These are phyloP conservation scores for Tyria jacobaeae DNA, from an alignment of 2,888 invertebrate genomes.

Conservation along the genomic window DNA sequence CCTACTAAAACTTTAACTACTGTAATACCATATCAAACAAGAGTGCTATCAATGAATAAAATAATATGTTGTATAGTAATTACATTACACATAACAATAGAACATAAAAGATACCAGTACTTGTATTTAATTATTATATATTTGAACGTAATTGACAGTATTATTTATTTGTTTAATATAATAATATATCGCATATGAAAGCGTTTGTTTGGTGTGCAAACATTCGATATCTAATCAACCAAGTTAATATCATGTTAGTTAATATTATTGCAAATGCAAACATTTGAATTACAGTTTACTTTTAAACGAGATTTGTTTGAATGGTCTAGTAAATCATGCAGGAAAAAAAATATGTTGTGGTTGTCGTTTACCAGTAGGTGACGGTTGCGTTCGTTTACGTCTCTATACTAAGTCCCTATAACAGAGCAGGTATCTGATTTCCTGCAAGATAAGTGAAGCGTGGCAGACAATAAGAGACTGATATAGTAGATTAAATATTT, in stretches of 20 bases:
- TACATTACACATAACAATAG: conserved; percentile 9
- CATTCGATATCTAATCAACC: conserved; percentile 12
- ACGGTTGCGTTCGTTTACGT: too few relatives aligned
- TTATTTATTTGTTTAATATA: conserved; percentile 16
- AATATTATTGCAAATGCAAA: conserved; percentile 2
- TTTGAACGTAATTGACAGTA: conserved; percentile 17
- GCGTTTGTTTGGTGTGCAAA: not conserved
- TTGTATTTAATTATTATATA: conserved; percentile 12
- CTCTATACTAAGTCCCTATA: too few relatives aligned
- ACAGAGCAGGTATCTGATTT: too few relatives aligned
- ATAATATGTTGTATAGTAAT: not conserved
- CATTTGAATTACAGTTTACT: not conserved
- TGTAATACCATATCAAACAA: too few relatives aligned
- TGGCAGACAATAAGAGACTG: too few relatives aligned
- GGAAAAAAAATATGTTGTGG: not conserved
- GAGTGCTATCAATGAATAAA: too few relatives aligned
- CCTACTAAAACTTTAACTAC: too few relatives aligned
- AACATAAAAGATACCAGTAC: conserved; percentile 14
- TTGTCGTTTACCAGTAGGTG: too few relatives aligned
- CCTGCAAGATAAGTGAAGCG: too few relatives aligned
- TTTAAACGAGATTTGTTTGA: not conserved
- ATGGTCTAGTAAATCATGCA: not conserved
- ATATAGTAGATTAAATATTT: too few relatives aligned
- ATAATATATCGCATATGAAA: conserved; percentile 5
- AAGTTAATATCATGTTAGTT: conserved; percentile 4